Base-by-base conservation (phyloP, 2,888 invertebrate species). In the Oscheius sp. region DNA sequence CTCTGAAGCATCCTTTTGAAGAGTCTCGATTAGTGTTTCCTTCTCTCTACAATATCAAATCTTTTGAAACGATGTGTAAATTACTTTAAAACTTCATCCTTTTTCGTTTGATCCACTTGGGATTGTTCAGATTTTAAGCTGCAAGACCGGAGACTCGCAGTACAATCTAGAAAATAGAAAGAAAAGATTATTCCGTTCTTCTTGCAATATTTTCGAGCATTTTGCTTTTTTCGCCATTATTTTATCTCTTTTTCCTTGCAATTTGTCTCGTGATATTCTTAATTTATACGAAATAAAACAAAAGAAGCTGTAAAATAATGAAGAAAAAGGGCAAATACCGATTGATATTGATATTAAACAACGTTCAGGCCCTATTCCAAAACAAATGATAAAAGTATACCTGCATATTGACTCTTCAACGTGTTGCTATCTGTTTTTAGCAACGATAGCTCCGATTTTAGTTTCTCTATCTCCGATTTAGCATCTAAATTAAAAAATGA, bases 381-480 rank as follows among this genome's bases (percentile, higher is more conserved):
- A n/a, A n/a, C n/a, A n/a, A n/a, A n/a, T n/a, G n/a, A n/a, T n/a
- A n/a, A n/a, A n/a, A n/a, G n/a, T n/a, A 20, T 54, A 65, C 65
- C 65, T 20, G 36, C 20, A n/a, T 30, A 26, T 20, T 65, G 36
- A 4, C 41, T 41, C 28, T 30, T 54, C 14, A 51, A 20, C 4
- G 26, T 30, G 28, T 54, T 56, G n/a, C 38, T 54, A n/a, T 65
- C 65, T 22, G 30, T 26, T n/a, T n/a, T 38, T 30, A 54, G 30
- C 1, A 2, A n/a, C 28, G 45, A n/a, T 33, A 26, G n/a, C 28
- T 28, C 14, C 6, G 17, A 9, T 45, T 30, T 38, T 17, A 65
- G 30, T 30, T 54, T 51, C 28, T 65, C 65, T 2, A 41, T 5
- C 28, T 65, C 54, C 9, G 65, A 54, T 30, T 54, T 65, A 24